phyloP scores from a whole-genome alignment of 2,888 invertebrate species.

The Corbicula japonica region DNA sequence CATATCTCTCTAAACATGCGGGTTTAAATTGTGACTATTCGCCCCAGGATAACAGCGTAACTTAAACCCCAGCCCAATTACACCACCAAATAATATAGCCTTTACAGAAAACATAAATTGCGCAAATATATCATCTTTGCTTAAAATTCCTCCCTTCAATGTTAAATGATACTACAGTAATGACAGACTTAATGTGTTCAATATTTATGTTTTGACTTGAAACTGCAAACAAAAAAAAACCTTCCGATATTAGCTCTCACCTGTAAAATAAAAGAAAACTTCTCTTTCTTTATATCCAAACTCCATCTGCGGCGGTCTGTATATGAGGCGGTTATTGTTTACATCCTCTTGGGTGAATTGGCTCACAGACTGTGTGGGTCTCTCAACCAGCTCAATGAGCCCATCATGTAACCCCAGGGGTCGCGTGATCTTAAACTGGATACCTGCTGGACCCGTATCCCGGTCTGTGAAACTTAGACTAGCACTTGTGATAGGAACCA shows the following conservation, averaged over 20 bases:
- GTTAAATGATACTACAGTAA: too few species aligned
- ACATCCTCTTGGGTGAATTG: slow-evolving; percentile 84
- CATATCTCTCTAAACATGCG: too few species aligned
- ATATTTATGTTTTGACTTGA: too few species aligned
- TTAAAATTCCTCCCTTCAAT: too few species aligned
- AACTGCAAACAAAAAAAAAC: neutral
- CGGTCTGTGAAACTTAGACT: slow-evolving; percentile 73
- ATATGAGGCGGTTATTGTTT: slow-evolving; percentile 81
- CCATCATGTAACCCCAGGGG: slow-evolving; percentile 77
- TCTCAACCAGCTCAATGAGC: slow-evolving; percentile 77
- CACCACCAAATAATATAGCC: too few species aligned
- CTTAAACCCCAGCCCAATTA: too few species aligned
- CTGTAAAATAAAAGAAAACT: slow-evolving; percentile 79
- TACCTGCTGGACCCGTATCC: slow-evolving; percentile 68
- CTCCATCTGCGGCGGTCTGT: slow-evolving; percentile 79
- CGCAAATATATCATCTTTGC: too few species aligned
- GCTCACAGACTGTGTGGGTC: slow-evolving; percentile 74
- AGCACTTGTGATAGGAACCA: slow-evolving; percentile 75
- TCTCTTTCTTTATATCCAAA: slow-evolving; percentile 74
- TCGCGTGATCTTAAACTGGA: slow-evolving; percentile 75
- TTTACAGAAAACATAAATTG: too few species aligned
- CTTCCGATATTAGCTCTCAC: slow-evolving; percentile 52
- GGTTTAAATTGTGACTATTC: too few species aligned
- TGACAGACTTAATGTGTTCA: too few species aligned
- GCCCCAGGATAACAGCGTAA: too few species aligned